Evolutionary conservation across 2,888 invertebrate genomes (phyloP).

Genomic region (Oasisia sp.): DNA sequence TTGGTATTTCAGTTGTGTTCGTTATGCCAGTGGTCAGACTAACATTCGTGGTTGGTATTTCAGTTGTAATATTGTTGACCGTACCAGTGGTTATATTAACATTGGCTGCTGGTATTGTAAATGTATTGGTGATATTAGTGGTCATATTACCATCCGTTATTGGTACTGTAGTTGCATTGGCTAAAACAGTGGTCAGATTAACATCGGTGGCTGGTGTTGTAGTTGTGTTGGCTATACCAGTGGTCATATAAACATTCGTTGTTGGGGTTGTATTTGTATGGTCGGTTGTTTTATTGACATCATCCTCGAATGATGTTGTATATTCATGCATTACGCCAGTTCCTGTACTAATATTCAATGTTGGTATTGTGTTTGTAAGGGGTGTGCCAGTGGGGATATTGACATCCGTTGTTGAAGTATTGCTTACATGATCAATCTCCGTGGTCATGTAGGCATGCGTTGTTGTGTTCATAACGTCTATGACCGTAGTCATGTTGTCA

Average conservation of each 20-base stretch:
- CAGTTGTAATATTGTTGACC: too few relatives aligned
- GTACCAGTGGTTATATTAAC: too few relatives aligned
- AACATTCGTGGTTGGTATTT: too few relatives aligned
- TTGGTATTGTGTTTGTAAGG: not conserved
- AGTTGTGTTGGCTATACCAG: not conserved
- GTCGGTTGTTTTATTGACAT: not conserved
- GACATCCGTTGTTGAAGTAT: not conserved
- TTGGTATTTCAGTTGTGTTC: too few relatives aligned
- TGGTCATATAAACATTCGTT: not conserved
- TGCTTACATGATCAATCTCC: not conserved
- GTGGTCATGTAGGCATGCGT: not conserved
- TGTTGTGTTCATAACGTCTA: not conserved
- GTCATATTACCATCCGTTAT: not conserved
- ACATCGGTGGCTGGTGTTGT: not conserved
- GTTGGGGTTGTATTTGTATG: not conserved
- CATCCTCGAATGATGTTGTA: not conserved
- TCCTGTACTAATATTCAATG: not conserved
- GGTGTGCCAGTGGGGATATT: not conserved
- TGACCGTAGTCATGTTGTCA: too few relatives aligned
- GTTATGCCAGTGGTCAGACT: too few relatives aligned
- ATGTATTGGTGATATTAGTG: not conserved
- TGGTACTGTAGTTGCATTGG: not conserved
- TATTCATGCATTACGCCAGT: not conserved
- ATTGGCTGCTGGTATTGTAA: too few relatives aligned
- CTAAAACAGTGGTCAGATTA: not conserved